Evolutionary conservation across 2,113 vertebrate species (phyloP).

Genomic region (Siniperca chuatsi): DNA sequence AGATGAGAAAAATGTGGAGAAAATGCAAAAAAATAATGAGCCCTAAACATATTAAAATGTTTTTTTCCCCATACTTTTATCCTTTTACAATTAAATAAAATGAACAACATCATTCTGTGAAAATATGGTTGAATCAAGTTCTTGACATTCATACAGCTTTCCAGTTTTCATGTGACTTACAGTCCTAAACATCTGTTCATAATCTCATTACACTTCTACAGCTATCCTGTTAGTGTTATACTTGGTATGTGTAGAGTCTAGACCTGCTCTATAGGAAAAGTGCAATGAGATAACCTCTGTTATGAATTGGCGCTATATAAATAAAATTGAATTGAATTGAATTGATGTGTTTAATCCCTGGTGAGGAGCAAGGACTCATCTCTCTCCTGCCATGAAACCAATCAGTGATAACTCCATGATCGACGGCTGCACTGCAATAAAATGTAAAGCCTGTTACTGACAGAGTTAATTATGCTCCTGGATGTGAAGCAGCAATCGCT

Average conservation of each 20-base stretch:
- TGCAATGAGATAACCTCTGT: no score
- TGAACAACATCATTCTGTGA: neutral
- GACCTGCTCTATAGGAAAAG: no score
- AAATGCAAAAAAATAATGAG: neutral
- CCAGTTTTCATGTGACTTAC: conserved; percentile 14
- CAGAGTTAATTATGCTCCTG: neutral
- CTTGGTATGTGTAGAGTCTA: neutral
- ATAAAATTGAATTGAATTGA: no score
- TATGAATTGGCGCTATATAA: no score
- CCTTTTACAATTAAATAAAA: neutral
- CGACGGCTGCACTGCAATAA: conserved; percentile 21
- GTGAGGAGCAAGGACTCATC: neutral
- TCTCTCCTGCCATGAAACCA: neutral
- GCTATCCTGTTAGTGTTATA: neutral
- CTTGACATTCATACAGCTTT: conserved; percentile 10
- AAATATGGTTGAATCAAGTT: neutral
- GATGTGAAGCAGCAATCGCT: neutral
- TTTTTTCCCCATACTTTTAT: neutral
- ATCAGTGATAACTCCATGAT: conserved; percentile 45
- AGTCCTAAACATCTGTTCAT: conserved; percentile 31
- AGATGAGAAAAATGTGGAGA: neutral
- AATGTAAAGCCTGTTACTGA: neutral
- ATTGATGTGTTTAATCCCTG: conserved; percentile 6
- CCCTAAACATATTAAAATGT: neutral
- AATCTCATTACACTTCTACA: conserved; percentile 17